Evolutionary conservation across 1,140 invertebrate species (phyloP).

Genomic region (Holotrichia oblita): DNA sequence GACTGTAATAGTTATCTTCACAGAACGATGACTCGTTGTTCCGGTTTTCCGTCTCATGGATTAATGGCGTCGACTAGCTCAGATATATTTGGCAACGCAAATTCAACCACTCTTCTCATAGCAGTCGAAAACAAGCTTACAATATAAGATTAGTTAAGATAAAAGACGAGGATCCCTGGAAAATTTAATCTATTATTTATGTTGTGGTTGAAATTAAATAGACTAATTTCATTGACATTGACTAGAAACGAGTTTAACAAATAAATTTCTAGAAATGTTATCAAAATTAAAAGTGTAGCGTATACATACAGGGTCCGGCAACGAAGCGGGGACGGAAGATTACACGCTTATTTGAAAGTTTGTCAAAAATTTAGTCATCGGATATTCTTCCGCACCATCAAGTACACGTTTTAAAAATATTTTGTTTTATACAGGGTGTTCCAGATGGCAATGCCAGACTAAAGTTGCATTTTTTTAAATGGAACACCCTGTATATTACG

Average conservation of each 20-base stretch:
- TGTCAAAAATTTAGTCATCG: too few relatives aligned
- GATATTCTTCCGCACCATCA: too few relatives aligned
- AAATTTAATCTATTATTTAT: neutral
- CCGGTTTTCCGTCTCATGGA: constrained; percentile 4
- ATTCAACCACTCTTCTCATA: neutral
- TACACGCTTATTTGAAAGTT: too few relatives aligned
- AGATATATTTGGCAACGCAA: neutral
- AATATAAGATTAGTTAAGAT: neutral
- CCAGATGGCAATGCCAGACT: too few relatives aligned
- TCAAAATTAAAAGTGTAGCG: too few relatives aligned
- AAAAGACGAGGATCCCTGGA: neutral
- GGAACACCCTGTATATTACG: too few relatives aligned
- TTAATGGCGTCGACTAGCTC: neutral
- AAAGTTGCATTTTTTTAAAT: too few relatives aligned
- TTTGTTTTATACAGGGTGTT: too few relatives aligned
- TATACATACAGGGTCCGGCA: too few relatives aligned
- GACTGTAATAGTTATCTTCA: neutral
- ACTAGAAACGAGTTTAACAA: neutral
- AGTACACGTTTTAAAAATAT: too few relatives aligned
- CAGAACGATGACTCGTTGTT: neutral
- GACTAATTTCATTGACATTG: neutral
- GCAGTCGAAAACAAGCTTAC: neutral
- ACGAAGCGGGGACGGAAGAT: too few relatives aligned
- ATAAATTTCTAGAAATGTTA: neutral
- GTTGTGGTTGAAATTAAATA: neutral